Evolutionary conservation across 2,888 invertebrate species (phyloP).

Genomic region (Cryptocephalus primarius): DNA sequence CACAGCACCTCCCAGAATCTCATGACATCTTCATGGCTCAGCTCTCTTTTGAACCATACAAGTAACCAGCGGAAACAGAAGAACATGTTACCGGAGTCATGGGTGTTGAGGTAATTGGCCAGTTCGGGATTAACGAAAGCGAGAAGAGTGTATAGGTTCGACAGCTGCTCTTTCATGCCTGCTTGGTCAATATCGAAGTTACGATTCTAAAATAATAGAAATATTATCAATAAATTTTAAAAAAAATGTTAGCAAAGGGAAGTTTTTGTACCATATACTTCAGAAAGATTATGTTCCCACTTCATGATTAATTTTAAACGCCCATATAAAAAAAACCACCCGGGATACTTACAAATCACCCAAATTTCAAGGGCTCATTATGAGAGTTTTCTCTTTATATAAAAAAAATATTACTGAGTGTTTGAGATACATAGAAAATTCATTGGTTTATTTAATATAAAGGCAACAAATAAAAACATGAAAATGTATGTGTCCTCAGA

Average conservation of each 20-base stretch:
- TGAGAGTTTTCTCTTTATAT: too few species aligned
- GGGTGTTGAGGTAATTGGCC: constrained; percentile 72
- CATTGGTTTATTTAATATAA: too few species aligned
- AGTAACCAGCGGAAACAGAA: constrained; percentile 81
- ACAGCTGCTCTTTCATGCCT: constrained; percentile 88
- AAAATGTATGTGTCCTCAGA: too few species aligned
- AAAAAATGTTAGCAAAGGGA: background rate
- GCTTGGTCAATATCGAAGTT: constrained; percentile 97
- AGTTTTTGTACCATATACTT: background rate
- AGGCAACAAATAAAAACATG: too few species aligned
- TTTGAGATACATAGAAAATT: too few species aligned
- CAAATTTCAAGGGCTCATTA: too few species aligned
- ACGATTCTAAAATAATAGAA: constrained; percentile 28
- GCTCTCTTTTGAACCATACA: constrained; percentile 85
- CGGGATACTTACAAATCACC: too few species aligned
- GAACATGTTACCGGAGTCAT: constrained; percentile 93
- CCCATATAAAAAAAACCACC: too few species aligned
- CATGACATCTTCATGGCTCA: constrained; percentile 76
- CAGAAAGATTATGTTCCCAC: background rate
- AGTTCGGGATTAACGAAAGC: constrained; percentile 75
- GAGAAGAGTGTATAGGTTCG: constrained; percentile 71
- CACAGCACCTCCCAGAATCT: constrained; percentile 93
- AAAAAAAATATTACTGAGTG: too few species aligned
- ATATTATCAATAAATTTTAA: background rate
- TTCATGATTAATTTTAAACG: background rate